Percentiles rank a stretch among this genome's conserved stretches.
Conservation (phyloP, 2,888 invertebrate species). For the Drymonia ruficornis region DNA sequence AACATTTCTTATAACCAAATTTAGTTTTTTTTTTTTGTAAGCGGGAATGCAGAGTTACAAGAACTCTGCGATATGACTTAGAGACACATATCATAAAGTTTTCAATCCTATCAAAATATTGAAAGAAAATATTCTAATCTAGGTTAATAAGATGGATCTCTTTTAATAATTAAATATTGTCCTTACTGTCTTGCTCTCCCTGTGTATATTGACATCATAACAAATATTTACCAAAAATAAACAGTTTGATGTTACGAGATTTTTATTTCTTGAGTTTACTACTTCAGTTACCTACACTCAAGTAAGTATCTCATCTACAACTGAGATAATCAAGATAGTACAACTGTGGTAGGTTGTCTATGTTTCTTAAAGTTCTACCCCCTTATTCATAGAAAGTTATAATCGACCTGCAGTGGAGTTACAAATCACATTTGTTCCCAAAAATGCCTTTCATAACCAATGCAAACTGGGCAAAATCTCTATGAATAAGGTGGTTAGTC, state of each 20-base stretch:
- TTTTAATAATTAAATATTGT: conserved; percentile 30
- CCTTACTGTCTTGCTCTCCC: conserved; percentile 68
- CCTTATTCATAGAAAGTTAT: no score
- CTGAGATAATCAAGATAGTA: no score
- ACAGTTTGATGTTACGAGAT: conserved; percentile 63
- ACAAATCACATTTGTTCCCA: no score
- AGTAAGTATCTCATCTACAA: no score
- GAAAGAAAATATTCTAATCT: conserved; percentile 8
- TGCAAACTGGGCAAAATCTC: no score
- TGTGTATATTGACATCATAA: conserved; percentile 47
- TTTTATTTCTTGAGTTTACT: conserved; percentile 16
- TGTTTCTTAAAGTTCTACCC: no score
- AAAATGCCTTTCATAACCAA: no score
- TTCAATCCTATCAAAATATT: conserved; percentile 17
- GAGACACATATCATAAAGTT: conserved; percentile 36
- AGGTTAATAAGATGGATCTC: conserved; percentile 6
- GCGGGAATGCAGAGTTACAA: conserved; percentile 18
- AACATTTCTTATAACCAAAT: not conserved
- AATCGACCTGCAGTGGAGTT: no score
- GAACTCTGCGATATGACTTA: conserved; percentile 20
- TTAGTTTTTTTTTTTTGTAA: conserved; percentile 10
- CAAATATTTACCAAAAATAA: conserved; percentile 56
- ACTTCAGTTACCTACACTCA: not conserved
- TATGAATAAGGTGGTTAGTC: no score
- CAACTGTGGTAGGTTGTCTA: no score